These are phyloP conservation scores for Phyllostomus hastatus DNA, from an alignment of 2,113 vertebrate genomes.

Conservation along the genomic window DNA sequence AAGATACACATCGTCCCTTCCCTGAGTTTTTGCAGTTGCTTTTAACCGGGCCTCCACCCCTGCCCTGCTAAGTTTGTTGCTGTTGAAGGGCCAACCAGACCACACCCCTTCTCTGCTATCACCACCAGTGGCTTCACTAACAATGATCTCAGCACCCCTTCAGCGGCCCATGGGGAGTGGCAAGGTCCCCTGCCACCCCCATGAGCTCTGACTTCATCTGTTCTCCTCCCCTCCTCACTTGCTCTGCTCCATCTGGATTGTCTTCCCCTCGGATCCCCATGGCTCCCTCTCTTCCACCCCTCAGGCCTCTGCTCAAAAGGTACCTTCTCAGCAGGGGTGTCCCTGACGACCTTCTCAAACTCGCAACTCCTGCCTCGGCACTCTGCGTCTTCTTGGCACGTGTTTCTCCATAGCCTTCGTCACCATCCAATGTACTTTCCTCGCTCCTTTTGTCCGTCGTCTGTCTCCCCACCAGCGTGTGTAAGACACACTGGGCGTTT, in stretches of 20 bases:
- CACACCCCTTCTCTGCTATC: not conserved
- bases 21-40: not conserved
- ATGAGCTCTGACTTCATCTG: not conserved
- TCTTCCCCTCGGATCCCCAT: not conserved
- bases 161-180: not conserved
- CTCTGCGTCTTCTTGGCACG: not conserved
- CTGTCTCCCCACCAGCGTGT: not conserved
- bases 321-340: not conserved
- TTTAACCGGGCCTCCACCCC: not conserved
- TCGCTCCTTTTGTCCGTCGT: not conserved
- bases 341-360: too few species aligned
- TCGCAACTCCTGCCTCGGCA: rapidly evolving
- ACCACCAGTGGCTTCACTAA: not conserved
- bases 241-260: not conserved
- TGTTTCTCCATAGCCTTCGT: not conserved
- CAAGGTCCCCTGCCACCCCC: not conserved
- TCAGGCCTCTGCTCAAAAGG: not conserved
- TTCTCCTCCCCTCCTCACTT: not conserved
- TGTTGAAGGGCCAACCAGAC: not conserved
- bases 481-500: not conserved
- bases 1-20: not conserved
- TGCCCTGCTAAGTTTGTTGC: not conserved
- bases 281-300: not conserved
- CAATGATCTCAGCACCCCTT: not conserved
- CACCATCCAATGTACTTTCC: not conserved